Base-by-base conservation (phyloP, 2,113 vertebrate genomes). In the Bufo bufo region DNA sequence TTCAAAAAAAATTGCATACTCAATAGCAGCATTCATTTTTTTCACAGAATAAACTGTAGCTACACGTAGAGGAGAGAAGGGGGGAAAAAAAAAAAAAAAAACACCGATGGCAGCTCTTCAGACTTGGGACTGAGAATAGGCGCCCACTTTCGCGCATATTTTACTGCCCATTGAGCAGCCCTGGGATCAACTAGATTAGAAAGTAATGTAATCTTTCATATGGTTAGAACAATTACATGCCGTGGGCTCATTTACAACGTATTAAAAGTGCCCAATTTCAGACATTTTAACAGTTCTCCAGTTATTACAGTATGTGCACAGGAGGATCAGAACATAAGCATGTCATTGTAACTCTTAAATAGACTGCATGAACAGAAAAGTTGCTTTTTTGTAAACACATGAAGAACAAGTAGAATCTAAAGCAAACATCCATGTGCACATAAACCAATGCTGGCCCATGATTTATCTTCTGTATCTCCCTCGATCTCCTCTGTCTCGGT, bases 401-500 rank as follows among this genome's bases (percentile, higher is more conserved):
- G 52, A 61, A 81, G 49, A 69, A 65, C n/a, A 16, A 47, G 33
- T 47, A 45, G 56, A 63, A 17, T 74, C 71, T 47, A 54, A 87
- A 71, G 63, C 63, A 80, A 72, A 45, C 54, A 59, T 65, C 71
- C 58, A 82, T 63, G 16, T 75, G 79, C 65, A 88, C 56, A 74
- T 56, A 82, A 79, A 33, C 54, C 74, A 83, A 79, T 54, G 88
- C 33, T 88, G 94, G 86, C 91, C 54, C 91, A 91, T 85, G 75
- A 19, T 94, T 95, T 95, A 97, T 97, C 98, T 96, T 92, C 97
- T 94, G 90, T 99, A 99, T 92, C 97, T 95, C 72, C 97, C 98
- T 92, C 95, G 92, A 92, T 96, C 95, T 96, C 95, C 77, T 94
- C 94, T 93, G 97, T 95, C 94, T 98, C 97, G 93, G 97, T 98